Base-by-base conservation (phyloP, 1,140 invertebrate species). In the Drosophila tristis region DNA sequence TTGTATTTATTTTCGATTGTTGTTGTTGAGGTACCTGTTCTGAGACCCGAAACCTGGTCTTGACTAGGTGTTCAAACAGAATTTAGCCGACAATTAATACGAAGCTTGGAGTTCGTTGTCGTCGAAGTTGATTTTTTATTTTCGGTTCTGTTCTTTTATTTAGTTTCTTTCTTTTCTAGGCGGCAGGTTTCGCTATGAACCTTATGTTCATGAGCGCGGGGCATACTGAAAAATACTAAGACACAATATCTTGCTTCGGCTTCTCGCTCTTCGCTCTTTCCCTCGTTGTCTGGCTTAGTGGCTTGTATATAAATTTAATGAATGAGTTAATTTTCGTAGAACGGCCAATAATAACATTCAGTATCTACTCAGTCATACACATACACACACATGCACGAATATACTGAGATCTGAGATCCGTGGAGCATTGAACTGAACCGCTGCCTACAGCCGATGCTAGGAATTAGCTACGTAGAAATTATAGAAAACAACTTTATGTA, bases 21-120 rank as follows among this genome's bases (percentile, higher is more conserved):
- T 42, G 57, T 44, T 66, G 61, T 31, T 48, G 45, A 13, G 67
- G 81, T 85, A 85, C 81, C 81, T 85, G 81, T 85, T 86, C 64
- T 49, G 50, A 29, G 80, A 70, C 71, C 70, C 56, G 54, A 76
- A 77, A 76, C 67, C 50, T 50, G 77, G 78, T 39, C 35, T 39
- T 39, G 35, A 39, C 35, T 39, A 11, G 35, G 35, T 64, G 82
- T 86, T 86, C 82, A 87, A 86, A 86, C 66, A 86, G 45, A 86
- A 75, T 86, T 86, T 81, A 86, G 84, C 82, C 82, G 82, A 82
- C 84, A 87, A 82, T 87, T 87, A 89, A 86, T 82, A 87, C 74
- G 56, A 73, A 62, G 73, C 66, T 73, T 26, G 76, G 74, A 67
- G 62, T 70, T 75, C 44, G 60, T 50, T 49, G 50, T 49, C 49